Conservation (phyloP, 2,113 vertebrate genomes). For the Pachyramphus minor region DNA sequence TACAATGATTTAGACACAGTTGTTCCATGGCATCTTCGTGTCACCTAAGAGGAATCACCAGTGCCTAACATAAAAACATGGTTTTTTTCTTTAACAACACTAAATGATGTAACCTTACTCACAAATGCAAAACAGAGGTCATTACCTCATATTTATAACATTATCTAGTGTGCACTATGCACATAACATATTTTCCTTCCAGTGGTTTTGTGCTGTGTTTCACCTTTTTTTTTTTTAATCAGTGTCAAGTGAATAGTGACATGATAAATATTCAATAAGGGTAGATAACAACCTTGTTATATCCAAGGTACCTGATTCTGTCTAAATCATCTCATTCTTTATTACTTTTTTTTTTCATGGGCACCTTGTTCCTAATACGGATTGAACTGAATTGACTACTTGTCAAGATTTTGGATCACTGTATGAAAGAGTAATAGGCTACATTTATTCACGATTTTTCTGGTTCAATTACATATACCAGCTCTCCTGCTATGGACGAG, state of each 20-base stretch:
- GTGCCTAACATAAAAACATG: background rate
- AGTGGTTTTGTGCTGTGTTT: background rate
- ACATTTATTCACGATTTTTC: conserved; percentile 16
- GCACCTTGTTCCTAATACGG: background rate
- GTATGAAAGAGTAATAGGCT: background rate
- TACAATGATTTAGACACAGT: background rate
- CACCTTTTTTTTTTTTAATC: background rate
- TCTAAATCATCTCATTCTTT: background rate
- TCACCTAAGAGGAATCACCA: background rate
- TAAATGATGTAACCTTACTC: background rate
- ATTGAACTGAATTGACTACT: conserved; percentile 2
- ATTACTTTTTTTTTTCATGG: background rate
- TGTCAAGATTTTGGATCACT: background rate
- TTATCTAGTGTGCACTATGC: background rate
- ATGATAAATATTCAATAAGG: background rate
- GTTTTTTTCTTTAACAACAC: background rate
- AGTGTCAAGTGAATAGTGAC: background rate
- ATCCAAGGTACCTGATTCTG: background rate
- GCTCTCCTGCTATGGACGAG: background rate
- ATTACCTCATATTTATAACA: background rate
- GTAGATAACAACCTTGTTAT: background rate
- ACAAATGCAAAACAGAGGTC: background rate
- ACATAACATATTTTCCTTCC: background rate
- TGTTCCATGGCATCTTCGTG: background rate
- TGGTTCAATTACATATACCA: background rate